Base-by-base conservation (phyloP, 2,888 invertebrate genomes). In the Epinotia ramella region DNA sequence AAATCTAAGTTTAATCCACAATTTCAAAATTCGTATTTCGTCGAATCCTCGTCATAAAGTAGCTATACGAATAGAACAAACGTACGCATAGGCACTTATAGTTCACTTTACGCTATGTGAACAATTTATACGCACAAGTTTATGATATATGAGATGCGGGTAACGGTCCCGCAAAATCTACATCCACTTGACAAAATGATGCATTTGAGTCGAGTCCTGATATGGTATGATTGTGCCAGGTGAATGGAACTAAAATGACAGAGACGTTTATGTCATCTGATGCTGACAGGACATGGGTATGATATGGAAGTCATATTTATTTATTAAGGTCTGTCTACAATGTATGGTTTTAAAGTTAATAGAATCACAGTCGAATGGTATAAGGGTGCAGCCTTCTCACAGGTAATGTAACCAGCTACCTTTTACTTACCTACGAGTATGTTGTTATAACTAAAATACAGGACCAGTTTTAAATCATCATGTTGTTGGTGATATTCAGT, bases 241-340 rank as follows among this genome's bases (percentile, higher is more conserved):
- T 70, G 60, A 75, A 75, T 65, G 65, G 65, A 63, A 44, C 70
- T 46, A 57, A 20, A 24, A 49, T 67, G 67, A 73, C 74, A 75
- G 65, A 74, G 74, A 74, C 70, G 69, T 75, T 70, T 70, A 70
- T 75, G 65, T 70, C 74, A 75, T 69, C 20, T 63, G 24, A 20
- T 12, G 13, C 46, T 68, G 57, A 69, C 69, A 56, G 18, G 73
- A 69, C 65, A 64, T 64, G 57, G 40, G 59, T 24, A 70, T 60
- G 65, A 75, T 28, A 69, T 60, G 59, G 16, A 46, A n/a, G 46
- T 60, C 18, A 46, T 69, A 68, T 68, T 68, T 68, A 46, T 68
- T 68, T 68, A 44, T 46, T 59, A 59, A 57, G 44, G 16, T 16
- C 9, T 40, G 20, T 44, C 40, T 68, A 59, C 18, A 67, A 40